phyloP scores from a whole-genome alignment of 2,113 vertebrate species.

The Dunckerocampus dactyliophorus region DNA sequence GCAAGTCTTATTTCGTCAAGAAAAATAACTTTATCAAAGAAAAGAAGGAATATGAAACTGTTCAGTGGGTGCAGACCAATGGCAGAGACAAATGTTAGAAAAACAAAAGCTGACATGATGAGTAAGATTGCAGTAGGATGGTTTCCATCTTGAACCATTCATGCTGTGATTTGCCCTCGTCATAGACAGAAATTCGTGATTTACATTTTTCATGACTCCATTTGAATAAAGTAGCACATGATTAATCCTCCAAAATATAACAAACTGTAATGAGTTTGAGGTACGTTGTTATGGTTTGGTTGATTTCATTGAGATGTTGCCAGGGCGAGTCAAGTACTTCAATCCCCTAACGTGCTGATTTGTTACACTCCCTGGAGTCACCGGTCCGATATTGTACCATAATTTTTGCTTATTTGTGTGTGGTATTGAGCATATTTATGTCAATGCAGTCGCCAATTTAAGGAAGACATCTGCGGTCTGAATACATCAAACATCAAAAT shows the following conservation, averaged over 20 bases:
- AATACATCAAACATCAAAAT: too few species aligned
- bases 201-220: background rate
- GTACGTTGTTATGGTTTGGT: background rate
- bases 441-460: too few species aligned
- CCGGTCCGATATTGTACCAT: background rate
- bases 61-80: slow-evolving; percentile 33
- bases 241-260: slow-evolving; percentile 2
- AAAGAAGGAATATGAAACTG: slow-evolving; percentile 42
- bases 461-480: too few species aligned
- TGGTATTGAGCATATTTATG: too few species aligned
- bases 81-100: slow-evolving; percentile 49
- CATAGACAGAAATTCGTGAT: background rate
- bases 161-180: background rate
- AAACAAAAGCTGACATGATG: slow-evolving; percentile 46
- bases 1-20: slow-evolving; percentile 33
- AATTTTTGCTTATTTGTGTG: too few species aligned
- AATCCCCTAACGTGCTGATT: background rate
- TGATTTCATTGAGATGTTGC: too few species aligned
- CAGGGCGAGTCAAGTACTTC: background rate
- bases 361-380: background rate
- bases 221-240: background rate
- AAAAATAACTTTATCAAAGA: slow-evolving; percentile 52
- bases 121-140: slow-evolving; percentile 15
- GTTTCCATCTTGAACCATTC: slow-evolving; percentile 24
- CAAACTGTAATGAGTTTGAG: background rate